phyloP scores from a whole-genome alignment of 2,888 invertebrate genomes.

The Drosophila melanosoma region DNA sequence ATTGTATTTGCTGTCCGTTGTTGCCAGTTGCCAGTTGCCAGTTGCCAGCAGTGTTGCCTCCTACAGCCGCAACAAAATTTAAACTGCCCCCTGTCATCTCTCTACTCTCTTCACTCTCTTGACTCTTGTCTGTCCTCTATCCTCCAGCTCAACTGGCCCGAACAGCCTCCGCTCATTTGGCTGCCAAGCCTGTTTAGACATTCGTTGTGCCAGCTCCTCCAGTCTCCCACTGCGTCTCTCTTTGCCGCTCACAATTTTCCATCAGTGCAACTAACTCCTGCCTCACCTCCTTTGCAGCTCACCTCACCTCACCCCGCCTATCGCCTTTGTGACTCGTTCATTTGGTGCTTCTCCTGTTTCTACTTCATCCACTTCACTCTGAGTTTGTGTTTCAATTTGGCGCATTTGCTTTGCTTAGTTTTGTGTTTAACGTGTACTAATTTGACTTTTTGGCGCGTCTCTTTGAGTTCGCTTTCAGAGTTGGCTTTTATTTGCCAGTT shows the following conservation, averaged over 20 bases:
- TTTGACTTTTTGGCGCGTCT: slow-evolving; percentile 66
- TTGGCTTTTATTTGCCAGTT: slow-evolving; percentile 49
- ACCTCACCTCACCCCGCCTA: background rate
- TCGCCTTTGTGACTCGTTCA: slow-evolving; percentile 3
- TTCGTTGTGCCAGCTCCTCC: slow-evolving; percentile 53
- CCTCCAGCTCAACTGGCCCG: slow-evolving; percentile 35
- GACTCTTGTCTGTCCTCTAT: background rate
- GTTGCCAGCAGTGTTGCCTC: slow-evolving; percentile 55
- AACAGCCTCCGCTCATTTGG: slow-evolving; percentile 63
- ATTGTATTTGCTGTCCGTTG: slow-evolving; percentile 77
- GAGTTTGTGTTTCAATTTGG: slow-evolving; percentile 65
- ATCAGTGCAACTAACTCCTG: background rate
- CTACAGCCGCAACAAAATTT: slow-evolving; percentile 39
- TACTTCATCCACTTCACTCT: slow-evolving; percentile 50
- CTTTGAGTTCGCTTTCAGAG: slow-evolving; percentile 30
- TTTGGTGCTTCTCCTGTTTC: slow-evolving; percentile 40
- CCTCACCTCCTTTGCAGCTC: slow-evolving; percentile 4
- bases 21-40: slow-evolving; percentile 38
- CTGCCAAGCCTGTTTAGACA: slow-evolving; percentile 67
- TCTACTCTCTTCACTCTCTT: background rate
- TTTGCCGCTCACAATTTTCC: background rate
- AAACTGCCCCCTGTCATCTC: background rate
- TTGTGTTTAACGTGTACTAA: slow-evolving; percentile 66
- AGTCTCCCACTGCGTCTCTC: slow-evolving; percentile 5
- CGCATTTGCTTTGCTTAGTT: slow-evolving; percentile 63